These are phyloP conservation scores for Carassius auratus DNA, from an alignment of 2,113 vertebrate genomes.

Conservation along the genomic window DNA sequence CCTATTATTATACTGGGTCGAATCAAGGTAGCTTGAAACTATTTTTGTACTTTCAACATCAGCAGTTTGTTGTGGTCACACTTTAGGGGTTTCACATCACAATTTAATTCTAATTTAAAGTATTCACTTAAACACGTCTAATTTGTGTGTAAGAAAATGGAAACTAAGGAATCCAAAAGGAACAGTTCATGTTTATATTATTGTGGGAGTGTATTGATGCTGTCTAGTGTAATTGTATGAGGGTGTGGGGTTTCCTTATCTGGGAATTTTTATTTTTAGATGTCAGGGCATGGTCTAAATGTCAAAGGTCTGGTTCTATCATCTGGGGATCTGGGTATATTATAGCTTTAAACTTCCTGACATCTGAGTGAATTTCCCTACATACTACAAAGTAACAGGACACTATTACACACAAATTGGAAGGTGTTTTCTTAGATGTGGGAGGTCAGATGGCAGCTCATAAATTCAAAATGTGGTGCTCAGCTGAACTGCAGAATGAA, in stretches of 20 bases:
- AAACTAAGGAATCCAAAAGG: neutral
- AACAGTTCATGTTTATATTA: neutral
- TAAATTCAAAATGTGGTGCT: neutral
- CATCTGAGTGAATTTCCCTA: neutral
- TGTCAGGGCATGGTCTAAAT: neutral
- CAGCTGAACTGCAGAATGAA: too few species aligned
- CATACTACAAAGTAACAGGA: slow-evolving; percentile 15
- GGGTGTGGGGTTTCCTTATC: neutral
- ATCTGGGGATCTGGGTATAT: neutral
- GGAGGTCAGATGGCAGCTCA: neutral
- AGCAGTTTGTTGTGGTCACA: neutral
- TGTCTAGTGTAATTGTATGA: neutral
- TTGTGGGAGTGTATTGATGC: neutral
- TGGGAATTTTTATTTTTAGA: slow-evolving; percentile 35
- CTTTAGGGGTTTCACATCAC: neutral
- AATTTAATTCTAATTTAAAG: neutral
- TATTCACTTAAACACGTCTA: neutral
- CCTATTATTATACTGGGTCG: neutral
- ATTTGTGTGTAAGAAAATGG: neutral
- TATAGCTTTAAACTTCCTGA: neutral
- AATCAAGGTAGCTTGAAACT: neutral
- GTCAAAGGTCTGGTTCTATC: neutral
- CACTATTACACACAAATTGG: neutral
- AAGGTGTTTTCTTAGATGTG: neutral
- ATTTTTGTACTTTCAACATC: neutral